Conservation (phyloP, 2,888 invertebrate genomes). For the Calameuta filiformis region DNA sequence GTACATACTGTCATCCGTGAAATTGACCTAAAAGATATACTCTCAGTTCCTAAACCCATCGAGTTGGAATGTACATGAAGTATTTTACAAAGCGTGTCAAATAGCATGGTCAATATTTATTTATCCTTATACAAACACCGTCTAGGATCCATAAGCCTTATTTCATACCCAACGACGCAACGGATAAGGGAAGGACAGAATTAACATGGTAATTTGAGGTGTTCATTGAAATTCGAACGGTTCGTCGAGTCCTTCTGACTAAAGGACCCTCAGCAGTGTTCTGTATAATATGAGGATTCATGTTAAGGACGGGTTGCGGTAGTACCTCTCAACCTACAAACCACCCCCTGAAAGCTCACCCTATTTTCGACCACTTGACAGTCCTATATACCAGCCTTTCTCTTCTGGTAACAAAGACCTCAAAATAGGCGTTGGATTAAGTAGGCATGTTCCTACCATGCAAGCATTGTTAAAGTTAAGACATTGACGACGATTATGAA, state of each 20-base stretch:
- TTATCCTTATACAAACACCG: background rate
- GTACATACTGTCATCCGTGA: too few species aligned
- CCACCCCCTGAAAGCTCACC: constrained; percentile 20
- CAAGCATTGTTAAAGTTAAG: background rate
- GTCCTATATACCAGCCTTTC: constrained; percentile 19
- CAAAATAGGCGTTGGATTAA: constrained; percentile 40
- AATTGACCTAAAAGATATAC: background rate
- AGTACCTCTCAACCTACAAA: constrained; percentile 20
- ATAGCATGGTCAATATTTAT: background rate
- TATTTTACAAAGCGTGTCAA: constrained; percentile 11
- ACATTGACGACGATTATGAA: background rate
- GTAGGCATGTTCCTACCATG: background rate
- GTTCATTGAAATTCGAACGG: constrained; percentile 39
- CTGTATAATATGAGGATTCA: constrained; percentile 32
- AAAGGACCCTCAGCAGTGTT: constrained; percentile 36
- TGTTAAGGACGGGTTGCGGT: constrained; percentile 28
- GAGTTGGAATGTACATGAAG: background rate
- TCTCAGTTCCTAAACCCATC: background rate
- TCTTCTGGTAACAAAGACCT: constrained; percentile 47
- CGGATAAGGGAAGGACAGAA: constrained; percentile 15
- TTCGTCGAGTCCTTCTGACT: background rate
- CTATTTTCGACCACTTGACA: constrained; percentile 38
- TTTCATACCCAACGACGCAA: background rate
- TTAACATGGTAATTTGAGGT: constrained; percentile 47
- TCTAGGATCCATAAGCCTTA: background rate